Evolutionary conservation across 2,888 invertebrate species (phyloP).

Genomic region (Drosophila infuscata): DNA sequence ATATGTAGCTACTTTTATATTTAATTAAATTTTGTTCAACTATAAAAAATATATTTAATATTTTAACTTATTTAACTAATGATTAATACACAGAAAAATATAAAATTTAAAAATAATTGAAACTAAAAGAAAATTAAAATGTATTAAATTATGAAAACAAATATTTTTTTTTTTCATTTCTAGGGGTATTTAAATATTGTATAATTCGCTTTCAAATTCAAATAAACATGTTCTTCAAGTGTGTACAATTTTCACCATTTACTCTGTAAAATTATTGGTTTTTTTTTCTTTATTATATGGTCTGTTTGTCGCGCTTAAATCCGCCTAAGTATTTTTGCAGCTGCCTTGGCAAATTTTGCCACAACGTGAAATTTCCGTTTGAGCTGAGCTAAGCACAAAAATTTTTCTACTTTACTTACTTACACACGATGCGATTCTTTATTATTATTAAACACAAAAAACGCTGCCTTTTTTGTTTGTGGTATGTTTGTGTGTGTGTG

Average conservation of each 20-base stretch:
- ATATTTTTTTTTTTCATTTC: not conserved
- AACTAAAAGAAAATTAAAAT: not conserved
- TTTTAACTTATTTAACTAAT: not conserved
- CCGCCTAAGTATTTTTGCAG: slow-evolving; percentile 76
- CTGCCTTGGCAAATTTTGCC: slow-evolving; percentile 63
- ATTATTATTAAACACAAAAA: slow-evolving; percentile 73
- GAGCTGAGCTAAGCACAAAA: slow-evolving; percentile 79
- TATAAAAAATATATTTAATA: not conserved
- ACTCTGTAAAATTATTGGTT: slow-evolving; percentile 15
- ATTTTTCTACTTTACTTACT: slow-evolving; percentile 72
- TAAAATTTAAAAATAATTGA: accelerated
- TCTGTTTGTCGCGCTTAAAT: slow-evolving; percentile 78
- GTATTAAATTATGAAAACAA: accelerated
- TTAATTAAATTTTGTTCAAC: too few species aligned
- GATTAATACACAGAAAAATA: not conserved
- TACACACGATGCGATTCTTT: slow-evolving; percentile 62
- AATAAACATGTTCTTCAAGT: slow-evolving; percentile 1
- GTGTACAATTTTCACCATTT: slow-evolving; percentile 9
- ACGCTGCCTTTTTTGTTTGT: slow-evolving; percentile 21
- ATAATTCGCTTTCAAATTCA: not conserved
- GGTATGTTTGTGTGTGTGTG: not conserved
- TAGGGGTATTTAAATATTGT: too few species aligned
- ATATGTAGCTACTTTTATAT: too few species aligned
- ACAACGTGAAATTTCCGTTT: slow-evolving; percentile 76
- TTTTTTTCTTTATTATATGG: slow-evolving; percentile 31